Conservation (phyloP, 2,888 invertebrate genomes). For the Pandemis corylana region DNA sequence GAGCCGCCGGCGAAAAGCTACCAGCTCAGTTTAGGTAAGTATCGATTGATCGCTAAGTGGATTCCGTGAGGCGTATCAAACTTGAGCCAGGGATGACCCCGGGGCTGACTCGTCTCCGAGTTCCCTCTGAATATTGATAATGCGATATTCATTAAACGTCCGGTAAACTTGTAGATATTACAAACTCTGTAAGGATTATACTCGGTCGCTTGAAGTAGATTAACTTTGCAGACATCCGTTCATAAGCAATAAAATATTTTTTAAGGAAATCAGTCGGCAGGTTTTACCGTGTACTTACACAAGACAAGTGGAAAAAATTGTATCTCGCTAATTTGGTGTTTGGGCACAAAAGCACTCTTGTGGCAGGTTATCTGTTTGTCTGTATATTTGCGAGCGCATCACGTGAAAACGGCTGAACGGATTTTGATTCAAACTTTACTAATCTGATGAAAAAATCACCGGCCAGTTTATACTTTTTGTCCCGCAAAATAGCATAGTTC, state of each 20-base stretch:
- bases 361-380: no score
- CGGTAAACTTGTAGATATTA: slow-evolving; percentile 64
- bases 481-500: no score
- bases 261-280: neutral
- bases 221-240: slow-evolving; percentile 45
- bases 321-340: neutral
- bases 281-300: neutral
- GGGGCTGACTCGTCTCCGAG: slow-evolving; percentile 52
- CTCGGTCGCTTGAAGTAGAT: slow-evolving; percentile 58
- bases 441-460: no score
- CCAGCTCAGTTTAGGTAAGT: slow-evolving; percentile 39
- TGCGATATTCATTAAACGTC: slow-evolving; percentile 65
- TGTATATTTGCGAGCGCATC: no score
- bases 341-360: neutral
- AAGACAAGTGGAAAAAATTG: neutral
- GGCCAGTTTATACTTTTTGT: no score
- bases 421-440: no score
- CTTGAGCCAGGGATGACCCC: slow-evolving; percentile 63
- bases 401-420: no score
- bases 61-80: slow-evolving; percentile 60
- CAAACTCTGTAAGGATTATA: slow-evolving; percentile 72
- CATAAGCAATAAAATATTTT: slow-evolving; percentile 17
- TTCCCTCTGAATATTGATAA: slow-evolving; percentile 71
- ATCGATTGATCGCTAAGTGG: slow-evolving; percentile 67
- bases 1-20: neutral